These are phyloP conservation scores for Chinchilla lanigera DNA, from an alignment of 2,113 vertebrate species.

Conservation along the genomic window DNA sequence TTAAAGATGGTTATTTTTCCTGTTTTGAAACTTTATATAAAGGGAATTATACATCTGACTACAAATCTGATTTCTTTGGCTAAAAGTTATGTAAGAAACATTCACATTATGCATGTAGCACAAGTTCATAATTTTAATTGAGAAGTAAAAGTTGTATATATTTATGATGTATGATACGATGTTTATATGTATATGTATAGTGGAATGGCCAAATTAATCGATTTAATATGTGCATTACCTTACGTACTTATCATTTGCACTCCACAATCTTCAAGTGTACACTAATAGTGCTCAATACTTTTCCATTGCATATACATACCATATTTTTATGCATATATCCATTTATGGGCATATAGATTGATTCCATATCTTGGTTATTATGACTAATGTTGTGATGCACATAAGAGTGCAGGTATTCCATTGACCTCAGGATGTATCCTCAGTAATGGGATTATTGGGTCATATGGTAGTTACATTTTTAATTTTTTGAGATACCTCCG, in stretches of 20 bases:
- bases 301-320: not conserved
- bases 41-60: not conserved
- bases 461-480: no score
- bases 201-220: not conserved
- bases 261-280: not conserved
- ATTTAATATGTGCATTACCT: not conserved
- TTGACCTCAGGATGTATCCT: not conserved
- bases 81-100: not conserved
- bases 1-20: not conserved
- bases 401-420: not conserved
- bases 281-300: not conserved
- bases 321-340: not conserved
- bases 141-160: not conserved
- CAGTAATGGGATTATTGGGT: not conserved
- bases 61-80: not conserved
- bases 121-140: conserved; percentile 4
- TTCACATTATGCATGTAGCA: not conserved
- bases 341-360: not conserved
- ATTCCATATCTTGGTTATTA: not conserved
- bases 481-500: not conserved
- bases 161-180: not conserved
- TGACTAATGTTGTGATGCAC: not conserved
- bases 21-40: not conserved
- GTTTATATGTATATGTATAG: not conserved
- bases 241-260: not conserved